These are phyloP conservation scores for Bos indicus DNA, from an alignment of 2,113 vertebrate genomes.

Conservation along the genomic window DNA sequence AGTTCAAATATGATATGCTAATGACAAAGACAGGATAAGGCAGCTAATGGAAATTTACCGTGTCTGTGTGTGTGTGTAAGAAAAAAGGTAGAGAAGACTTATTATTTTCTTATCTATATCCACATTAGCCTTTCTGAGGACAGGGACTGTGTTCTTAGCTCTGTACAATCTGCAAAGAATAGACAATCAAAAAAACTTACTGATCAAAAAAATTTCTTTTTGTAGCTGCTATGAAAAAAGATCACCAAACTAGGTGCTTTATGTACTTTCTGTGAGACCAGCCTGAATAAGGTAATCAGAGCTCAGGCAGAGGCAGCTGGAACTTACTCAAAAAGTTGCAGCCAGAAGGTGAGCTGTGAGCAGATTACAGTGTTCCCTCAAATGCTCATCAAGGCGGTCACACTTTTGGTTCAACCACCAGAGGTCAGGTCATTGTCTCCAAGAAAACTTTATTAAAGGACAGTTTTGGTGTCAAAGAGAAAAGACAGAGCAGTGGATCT, in stretches of 20 bases:
- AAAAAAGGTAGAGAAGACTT: neutral
- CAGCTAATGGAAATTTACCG: neutral
- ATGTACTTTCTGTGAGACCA: neutral
- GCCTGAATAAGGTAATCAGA: neutral
- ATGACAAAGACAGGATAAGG: neutral
- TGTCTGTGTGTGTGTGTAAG: neutral
- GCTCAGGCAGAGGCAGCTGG: neutral
- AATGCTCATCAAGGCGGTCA: neutral
- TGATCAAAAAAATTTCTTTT: neutral
- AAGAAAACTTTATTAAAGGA: neutral
- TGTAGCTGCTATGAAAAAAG: neutral
- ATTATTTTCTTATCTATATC: neutral
- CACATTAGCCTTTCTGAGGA: neutral
- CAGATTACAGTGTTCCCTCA: neutral
- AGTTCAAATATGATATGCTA: neutral
- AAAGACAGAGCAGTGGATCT: neutral
- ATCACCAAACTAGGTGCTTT: neutral
- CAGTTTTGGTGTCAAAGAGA: neutral
- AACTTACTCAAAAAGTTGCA: neutral
- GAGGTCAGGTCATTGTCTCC: neutral
- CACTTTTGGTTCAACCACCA: slow-evolving; percentile 16
- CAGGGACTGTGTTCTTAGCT: neutral
- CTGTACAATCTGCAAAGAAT: neutral
- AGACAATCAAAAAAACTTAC: neutral
- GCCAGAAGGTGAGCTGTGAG: neutral